These are phyloP conservation scores for Megalops cyprinoides DNA, from an alignment of 2,797 vertebrate species.

Conservation along the genomic window DNA sequence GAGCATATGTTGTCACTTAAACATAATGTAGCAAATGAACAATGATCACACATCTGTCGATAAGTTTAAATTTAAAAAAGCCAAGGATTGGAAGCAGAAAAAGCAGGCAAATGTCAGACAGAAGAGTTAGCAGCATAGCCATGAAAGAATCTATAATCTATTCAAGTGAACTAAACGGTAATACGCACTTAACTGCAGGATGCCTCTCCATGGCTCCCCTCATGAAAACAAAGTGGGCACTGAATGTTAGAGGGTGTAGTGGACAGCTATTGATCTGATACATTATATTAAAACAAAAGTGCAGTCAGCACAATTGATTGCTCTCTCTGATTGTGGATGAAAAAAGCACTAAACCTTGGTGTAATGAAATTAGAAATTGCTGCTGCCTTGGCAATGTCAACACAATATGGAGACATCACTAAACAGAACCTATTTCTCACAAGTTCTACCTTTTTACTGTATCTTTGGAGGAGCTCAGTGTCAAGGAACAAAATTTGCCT, in stretches of 20 bases:
- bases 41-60: not conserved
- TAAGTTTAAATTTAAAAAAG: not conserved
- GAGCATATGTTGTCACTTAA: not conserved
- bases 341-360: not conserved
- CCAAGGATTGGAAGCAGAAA: not conserved
- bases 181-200: not conserved
- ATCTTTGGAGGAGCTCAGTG: constrained; percentile 14
- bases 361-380: constrained; percentile 12
- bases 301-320: constrained; percentile 2
- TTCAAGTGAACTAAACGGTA: not conserved
- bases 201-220: not conserved
- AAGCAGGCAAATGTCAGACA: not conserved
- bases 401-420: not conserved
- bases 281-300: constrained; percentile 16
- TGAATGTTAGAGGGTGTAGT: not conserved
- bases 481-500: not conserved
- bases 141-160: not conserved
- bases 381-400: not conserved
- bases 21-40: not conserved
- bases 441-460: not conserved
- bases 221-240: constrained; percentile 16
- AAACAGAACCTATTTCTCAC: not conserved
- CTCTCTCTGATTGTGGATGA: not conserved
- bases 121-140: not conserved
- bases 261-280: constrained; percentile 23